Percentiles rank a stretch among this genome's conserved stretches.
Conservation (phyloP, 2,888 invertebrate genomes). For the Harpagoxenus sublaevis region DNA sequence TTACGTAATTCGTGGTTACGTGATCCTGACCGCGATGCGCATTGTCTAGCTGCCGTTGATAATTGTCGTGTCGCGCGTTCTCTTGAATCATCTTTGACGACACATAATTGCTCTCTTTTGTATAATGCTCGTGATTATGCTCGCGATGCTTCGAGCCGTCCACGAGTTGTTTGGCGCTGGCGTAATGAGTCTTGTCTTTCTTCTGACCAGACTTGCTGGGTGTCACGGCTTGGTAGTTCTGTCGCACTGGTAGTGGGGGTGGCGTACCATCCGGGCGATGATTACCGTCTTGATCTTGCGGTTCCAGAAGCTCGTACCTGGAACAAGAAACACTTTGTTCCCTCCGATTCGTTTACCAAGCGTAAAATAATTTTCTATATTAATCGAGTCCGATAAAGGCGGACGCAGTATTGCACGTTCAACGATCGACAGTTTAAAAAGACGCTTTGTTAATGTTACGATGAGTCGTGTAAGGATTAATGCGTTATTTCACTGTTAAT, state of each 20-base stretch:
- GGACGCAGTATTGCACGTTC: conserved; percentile 22
- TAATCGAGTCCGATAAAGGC: background rate
- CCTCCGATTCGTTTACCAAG: background rate
- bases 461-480: conserved; percentile 15
- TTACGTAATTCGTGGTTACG: conserved; percentile 80
- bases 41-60: conserved; percentile 85
- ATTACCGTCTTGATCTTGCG: conserved; percentile 84
- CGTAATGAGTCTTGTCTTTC: conserved; percentile 82
- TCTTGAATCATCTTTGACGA: conserved; percentile 82
- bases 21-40: conserved; percentile 79
- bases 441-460: conserved; percentile 33
- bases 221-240: conserved; percentile 79
- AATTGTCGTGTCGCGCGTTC: conserved; percentile 80
- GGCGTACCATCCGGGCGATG: conserved; percentile 86
- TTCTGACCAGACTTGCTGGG: conserved; percentile 78
- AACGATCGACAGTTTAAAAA: conserved; percentile 56
- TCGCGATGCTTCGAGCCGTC: conserved; percentile 78
- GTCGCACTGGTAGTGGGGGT: conserved; percentile 87
- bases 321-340: conserved; percentile 15
- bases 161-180: conserved; percentile 72
- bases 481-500: background rate
- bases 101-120: conserved; percentile 83
- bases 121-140: conserved; percentile 80
- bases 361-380: background rate
- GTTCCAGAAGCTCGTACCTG: conserved; percentile 87